phyloP scores from a whole-genome alignment of 2,888 invertebrate species.

The Melanotus villosus region DNA sequence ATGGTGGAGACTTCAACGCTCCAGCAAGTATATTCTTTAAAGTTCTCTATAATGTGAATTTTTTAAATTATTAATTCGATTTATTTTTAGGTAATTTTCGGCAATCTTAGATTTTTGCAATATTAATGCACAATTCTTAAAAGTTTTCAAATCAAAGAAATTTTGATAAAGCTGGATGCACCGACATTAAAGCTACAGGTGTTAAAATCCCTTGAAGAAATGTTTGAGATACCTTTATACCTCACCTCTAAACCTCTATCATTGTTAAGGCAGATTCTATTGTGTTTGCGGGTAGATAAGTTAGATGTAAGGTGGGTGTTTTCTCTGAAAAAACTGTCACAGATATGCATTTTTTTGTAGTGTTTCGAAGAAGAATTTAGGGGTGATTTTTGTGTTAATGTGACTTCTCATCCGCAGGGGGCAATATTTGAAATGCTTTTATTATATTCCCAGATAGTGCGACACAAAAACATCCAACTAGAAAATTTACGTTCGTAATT shows the following conservation, averaged over 20 bases:
- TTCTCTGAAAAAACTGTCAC: constrained; percentile 43
- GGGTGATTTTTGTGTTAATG: constrained; percentile 45
- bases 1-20: no score
- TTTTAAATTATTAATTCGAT: no score
- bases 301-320: constrained; percentile 33
- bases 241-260: constrained; percentile 30
- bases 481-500: constrained; percentile 23
- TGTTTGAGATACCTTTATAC: constrained; percentile 1
- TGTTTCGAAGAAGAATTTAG: constrained; percentile 45
- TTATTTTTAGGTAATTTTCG: no score
- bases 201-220: background rate
- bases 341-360: constrained; percentile 44
- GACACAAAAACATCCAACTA: constrained; percentile 12
- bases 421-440: constrained; percentile 33
- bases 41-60: no score
- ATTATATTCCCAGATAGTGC: constrained; percentile 23
- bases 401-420: constrained; percentile 43
- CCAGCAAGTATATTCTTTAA: no score
- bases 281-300: constrained; percentile 33
- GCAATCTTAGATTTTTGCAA: no score
- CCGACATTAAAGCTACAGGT: no score
- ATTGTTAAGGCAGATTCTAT: constrained; percentile 28
- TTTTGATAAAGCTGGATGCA: no score
- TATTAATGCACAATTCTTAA: no score
- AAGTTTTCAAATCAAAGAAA: no score